Conservation (phyloP, 2,888 invertebrate species). For the Reticulitermes lucifugus region DNA sequence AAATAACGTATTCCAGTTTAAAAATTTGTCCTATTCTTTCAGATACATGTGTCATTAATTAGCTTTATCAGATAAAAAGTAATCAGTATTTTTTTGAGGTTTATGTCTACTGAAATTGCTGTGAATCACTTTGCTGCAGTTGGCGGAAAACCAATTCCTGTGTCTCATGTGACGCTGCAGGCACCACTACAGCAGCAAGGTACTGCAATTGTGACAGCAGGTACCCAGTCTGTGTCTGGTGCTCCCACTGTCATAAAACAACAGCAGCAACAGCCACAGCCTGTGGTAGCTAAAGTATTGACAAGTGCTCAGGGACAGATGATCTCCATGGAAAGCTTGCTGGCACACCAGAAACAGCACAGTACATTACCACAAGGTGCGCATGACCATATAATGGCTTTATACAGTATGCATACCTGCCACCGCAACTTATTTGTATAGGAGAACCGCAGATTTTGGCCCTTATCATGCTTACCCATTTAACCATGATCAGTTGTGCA, state of each 20-base stretch:
- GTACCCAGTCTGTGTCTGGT: slow-evolving; percentile 57
- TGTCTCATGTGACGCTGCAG: slow-evolving; percentile 54
- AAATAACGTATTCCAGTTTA: too few relatives aligned
- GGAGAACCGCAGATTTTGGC: too few relatives aligned
- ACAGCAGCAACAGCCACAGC: slow-evolving; percentile 58
- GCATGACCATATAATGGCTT: too few relatives aligned
- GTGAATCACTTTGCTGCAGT: slow-evolving; percentile 32
- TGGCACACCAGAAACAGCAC: slow-evolving; percentile 66
- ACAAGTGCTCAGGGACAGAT: slow-evolving; percentile 75
- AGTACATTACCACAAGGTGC: slow-evolving; percentile 48
- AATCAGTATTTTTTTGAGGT: too few relatives aligned
- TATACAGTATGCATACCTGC: too few relatives aligned
- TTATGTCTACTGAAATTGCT: too few relatives aligned
- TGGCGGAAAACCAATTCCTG: slow-evolving; percentile 48
- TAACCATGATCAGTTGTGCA: too few relatives aligned
- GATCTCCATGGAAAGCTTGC: slow-evolving; percentile 70
- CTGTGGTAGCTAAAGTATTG: slow-evolving; percentile 78
- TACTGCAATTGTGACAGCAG: slow-evolving; percentile 57
- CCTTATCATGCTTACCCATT: too few relatives aligned
- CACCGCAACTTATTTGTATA: too few relatives aligned
- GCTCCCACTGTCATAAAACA: slow-evolving; percentile 56
- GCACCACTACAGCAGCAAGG: slow-evolving; percentile 58
- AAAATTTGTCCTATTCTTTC: too few relatives aligned
- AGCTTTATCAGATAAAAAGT: too few relatives aligned
- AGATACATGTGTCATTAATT: too few relatives aligned